These are phyloP conservation scores for Egretta garzetta DNA, from an alignment of 2,113 vertebrate species.

Conservation along the genomic window DNA sequence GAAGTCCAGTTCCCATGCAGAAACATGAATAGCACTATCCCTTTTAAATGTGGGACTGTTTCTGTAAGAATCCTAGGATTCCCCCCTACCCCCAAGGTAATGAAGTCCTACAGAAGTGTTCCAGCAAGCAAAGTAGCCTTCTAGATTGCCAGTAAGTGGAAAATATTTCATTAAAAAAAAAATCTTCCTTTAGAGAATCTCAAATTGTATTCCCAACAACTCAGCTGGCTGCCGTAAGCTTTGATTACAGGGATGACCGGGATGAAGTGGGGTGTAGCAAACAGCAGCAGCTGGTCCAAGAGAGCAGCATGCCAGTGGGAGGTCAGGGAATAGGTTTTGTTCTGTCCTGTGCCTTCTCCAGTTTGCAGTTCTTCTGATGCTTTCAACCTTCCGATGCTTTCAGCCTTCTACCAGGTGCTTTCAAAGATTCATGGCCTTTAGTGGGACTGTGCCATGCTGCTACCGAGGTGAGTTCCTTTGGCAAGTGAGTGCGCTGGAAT, in stretches of 20 bases:
- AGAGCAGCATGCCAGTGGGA: background rate
- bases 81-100: too few relatives aligned
- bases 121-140: background rate
- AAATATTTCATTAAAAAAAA: background rate
- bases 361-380: background rate
- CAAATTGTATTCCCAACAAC: background rate
- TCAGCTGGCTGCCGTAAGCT: background rate
- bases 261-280: background rate
- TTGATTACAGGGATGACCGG: background rate
- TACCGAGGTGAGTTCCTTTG: background rate
- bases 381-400: too few relatives aligned
- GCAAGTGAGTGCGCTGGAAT: background rate
- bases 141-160: background rate
- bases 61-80: background rate
- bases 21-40: background rate
- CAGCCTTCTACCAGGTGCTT: background rate
- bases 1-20: background rate
- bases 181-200: background rate
- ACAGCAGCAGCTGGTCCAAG: background rate
- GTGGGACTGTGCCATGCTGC: accelerated
- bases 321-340: too few relatives aligned
- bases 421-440: background rate
- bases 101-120: background rate
- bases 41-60: background rate
- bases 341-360: background rate